Evolutionary conservation across 2,888 invertebrate species (phyloP).

Genomic region (Philaethria dido): DNA sequence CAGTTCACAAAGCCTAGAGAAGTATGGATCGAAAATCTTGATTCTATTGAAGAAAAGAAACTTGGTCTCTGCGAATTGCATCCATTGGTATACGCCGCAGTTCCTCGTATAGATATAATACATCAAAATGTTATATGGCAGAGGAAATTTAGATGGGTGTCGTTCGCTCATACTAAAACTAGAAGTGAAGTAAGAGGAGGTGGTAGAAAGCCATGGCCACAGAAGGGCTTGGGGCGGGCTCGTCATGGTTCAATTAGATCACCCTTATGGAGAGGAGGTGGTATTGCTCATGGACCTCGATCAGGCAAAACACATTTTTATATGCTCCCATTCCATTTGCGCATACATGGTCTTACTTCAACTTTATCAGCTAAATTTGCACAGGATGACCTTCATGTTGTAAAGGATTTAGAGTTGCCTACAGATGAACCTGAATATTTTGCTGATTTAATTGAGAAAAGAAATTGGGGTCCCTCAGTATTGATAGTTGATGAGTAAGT

Average conservation of each 20-base stretch:
- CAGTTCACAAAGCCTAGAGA: constrained; percentile 87
- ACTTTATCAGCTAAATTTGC: constrained; percentile 95
- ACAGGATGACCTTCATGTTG: constrained; percentile 97
- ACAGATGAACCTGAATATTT: constrained; percentile 91
- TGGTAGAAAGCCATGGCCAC: constrained; percentile 97
- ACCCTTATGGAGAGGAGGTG: constrained; percentile 93
- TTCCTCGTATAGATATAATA: constrained; percentile 94
- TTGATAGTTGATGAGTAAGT: constrained; percentile 96
- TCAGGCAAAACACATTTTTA: constrained; percentile 96
- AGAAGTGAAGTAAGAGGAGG: constrained; percentile 95
- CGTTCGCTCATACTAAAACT: constrained; percentile 90
- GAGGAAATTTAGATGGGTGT: constrained; percentile 89
- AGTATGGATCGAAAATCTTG: constrained; percentile 94
- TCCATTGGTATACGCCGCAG: constrained; percentile 92
- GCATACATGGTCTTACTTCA: constrained; percentile 92
- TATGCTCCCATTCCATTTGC: constrained; percentile 92
- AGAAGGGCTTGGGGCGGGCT: constrained; percentile 95
- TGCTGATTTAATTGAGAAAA: constrained; percentile 89
- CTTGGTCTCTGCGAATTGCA: constrained; percentile 95
- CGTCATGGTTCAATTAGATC: constrained; percentile 96
- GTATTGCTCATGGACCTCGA: constrained; percentile 94
- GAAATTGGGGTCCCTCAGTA: constrained; percentile 98
- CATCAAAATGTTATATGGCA: constrained; percentile 96
- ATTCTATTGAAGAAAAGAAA: constrained; percentile 89
- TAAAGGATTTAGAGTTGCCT: constrained; percentile 93